These are phyloP conservation scores for Podiceps cristatus DNA, from an alignment of 2,113 vertebrate species.

Conservation along the genomic window DNA sequence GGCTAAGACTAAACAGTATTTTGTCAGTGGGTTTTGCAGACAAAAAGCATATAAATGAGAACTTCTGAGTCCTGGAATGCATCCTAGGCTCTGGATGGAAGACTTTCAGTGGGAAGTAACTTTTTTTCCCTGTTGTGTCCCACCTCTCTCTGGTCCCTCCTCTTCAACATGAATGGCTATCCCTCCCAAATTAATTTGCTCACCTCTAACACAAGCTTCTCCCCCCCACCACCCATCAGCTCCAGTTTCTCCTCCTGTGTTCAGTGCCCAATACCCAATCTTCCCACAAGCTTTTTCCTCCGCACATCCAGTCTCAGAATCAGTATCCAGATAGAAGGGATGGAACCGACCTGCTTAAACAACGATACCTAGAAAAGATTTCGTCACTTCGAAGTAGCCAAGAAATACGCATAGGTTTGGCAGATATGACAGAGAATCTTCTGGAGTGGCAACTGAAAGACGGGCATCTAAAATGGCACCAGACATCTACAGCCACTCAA, in stretches of 20 bases:
- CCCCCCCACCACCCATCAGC: not conserved
- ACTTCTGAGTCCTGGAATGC: not conserved
- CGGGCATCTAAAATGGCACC: not conserved
- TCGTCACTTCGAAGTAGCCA: not conserved
- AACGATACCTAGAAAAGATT: not conserved
- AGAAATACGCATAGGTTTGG: not conserved
- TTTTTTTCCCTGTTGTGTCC: not conserved
- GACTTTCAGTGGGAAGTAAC: not conserved
- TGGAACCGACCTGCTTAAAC: not conserved
- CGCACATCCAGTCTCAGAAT: not conserved
- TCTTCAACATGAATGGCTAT: not conserved
- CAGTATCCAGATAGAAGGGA: not conserved
- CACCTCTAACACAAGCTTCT: not conserved
- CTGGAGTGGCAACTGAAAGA: not conserved
- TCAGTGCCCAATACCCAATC: not conserved
- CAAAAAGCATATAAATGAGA: not conserved
- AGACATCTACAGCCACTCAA: not conserved
- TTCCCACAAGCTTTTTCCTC: not conserved
- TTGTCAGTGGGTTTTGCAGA: not conserved
- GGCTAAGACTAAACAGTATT: not conserved
- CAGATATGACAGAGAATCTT: not conserved
- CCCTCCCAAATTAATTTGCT: not conserved
- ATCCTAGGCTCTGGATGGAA: not conserved
- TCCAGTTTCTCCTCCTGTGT: not conserved
- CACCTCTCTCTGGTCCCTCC: not conserved